Conservation (phyloP, 1,140 invertebrate species). For the Trichonephila clavipes region DNA sequence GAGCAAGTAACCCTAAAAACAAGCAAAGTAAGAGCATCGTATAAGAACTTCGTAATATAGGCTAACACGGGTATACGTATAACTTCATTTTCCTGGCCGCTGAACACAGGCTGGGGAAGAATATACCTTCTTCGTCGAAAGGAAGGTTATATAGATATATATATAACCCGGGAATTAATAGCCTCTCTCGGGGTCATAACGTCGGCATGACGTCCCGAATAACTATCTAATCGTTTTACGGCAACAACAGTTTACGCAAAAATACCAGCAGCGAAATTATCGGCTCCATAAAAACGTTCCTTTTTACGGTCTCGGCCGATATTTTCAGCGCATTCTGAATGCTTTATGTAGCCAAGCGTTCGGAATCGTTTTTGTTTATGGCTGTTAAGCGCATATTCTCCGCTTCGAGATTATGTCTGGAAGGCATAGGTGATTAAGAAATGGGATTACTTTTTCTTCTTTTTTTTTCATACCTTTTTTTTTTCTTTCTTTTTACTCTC, state of each 20-base stretch:
- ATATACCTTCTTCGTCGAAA: conserved; percentile 35
- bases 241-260: conserved; percentile 76
- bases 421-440: conserved; percentile 74
- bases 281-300: conserved; percentile 74
- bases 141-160: conserved; percentile 67
- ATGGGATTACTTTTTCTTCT: conserved; percentile 59
- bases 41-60: neutral
- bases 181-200: conserved; percentile 70
- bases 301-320: conserved; percentile 65
- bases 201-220: conserved; percentile 70
- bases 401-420: conserved; percentile 62
- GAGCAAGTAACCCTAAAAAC: neutral
- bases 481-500: neutral
- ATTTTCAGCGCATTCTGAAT: conserved; percentile 71
- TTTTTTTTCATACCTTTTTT: conserved; percentile 3
- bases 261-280: conserved; percentile 76
- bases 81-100: conserved; percentile 72
- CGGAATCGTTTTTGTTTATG: conserved; percentile 75
- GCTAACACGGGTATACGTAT: conserved; percentile 32
- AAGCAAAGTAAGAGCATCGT: neutral
- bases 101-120: conserved; percentile 9
- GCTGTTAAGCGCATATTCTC: conserved; percentile 73
- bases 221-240: conserved; percentile 76
- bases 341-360: conserved; percentile 71
- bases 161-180: conserved; percentile 72